Conservation (phyloP, 2,888 invertebrate genomes). For the Allophyes oxyacanthae region DNA sequence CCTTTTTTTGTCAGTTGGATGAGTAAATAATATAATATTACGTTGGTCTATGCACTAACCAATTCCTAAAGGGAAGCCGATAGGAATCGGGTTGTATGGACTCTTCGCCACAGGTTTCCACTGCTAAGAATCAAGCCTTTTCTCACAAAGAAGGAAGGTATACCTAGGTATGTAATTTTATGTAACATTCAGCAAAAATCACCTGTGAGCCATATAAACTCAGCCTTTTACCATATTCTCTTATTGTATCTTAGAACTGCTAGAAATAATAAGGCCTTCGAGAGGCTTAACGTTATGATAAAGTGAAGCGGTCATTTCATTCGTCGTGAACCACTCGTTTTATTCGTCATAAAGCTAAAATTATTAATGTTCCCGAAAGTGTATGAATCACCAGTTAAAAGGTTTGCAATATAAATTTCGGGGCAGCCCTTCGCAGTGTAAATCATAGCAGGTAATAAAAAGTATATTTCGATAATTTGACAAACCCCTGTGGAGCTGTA, state of each 20-base stretch:
- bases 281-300: slow-evolving; percentile 33
- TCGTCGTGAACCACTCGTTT: slow-evolving; percentile 40
- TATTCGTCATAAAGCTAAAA: slow-evolving; percentile 47
- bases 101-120: too few species aligned
- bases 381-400: slow-evolving; percentile 54
- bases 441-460: slow-evolving; percentile 51
- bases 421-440: slow-evolving; percentile 37
- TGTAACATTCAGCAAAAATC: slow-evolving; percentile 34
- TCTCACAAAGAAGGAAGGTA: too few species aligned
- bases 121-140: too few species aligned
- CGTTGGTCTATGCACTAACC: too few species aligned
- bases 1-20: too few species aligned
- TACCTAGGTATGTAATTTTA: slow-evolving; percentile 8
- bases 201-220: slow-evolving; percentile 45
- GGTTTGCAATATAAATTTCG: slow-evolving; percentile 47
- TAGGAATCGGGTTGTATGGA: too few species aligned
- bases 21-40: too few species aligned
- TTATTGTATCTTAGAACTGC: slow-evolving; percentile 37
- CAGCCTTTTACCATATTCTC: slow-evolving; percentile 49
- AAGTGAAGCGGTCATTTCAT: slow-evolving; percentile 40
- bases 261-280: slow-evolving; percentile 42
- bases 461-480: slow-evolving; percentile 50
- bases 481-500: slow-evolving; percentile 48
- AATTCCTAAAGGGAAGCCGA: too few species aligned
- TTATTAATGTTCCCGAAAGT: slow-evolving; percentile 49